Evolutionary conservation across 1,140 invertebrate genomes (phyloP).

Genomic region (Aphaenogaster ashmeadi): DNA sequence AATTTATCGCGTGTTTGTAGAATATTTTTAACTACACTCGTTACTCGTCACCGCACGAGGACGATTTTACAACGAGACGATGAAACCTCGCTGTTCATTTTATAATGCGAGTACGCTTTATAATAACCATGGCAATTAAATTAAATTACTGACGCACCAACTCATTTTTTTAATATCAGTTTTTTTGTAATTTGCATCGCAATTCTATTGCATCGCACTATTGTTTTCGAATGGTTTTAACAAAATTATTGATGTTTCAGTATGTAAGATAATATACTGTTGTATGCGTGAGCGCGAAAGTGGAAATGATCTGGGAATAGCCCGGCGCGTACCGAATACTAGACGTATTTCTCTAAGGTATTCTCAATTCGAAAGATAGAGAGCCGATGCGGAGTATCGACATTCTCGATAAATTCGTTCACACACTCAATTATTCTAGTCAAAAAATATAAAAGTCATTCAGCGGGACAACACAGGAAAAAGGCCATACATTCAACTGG

Average conservation of each 20-base stretch:
- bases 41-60: neutral
- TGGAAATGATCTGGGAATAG: slow-evolving; percentile 44
- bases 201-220: no score
- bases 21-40: slow-evolving; percentile 22
- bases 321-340: slow-evolving; percentile 33
- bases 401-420: slow-evolving; percentile 61
- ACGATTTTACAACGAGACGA: slow-evolving; percentile 24
- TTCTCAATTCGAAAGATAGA: slow-evolving; percentile 65
- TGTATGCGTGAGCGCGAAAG: slow-evolving; percentile 38
- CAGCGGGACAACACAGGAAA: neutral
- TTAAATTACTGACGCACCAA: neutral
- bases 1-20: slow-evolving; percentile 46
- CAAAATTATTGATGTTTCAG: slow-evolving; percentile 4
- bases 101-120: neutral
- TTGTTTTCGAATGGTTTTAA: neutral
- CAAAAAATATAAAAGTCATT: slow-evolving; percentile 2
- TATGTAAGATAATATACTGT: neutral
- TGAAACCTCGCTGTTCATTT: slow-evolving; percentile 22
- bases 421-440: slow-evolving; percentile 40
- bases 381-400: slow-evolving; percentile 54
- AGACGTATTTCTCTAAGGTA: slow-evolving; percentile 71
- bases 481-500: neutral
- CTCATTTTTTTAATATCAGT: neutral
- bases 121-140: slow-evolving; percentile 34
- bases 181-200: neutral